Percentiles rank a stretch among this genome's conserved stretches.
Evolutionary conservation across 2,797 vertebrate species (phyloP).

Genomic region (Ispidina picta): DNA sequence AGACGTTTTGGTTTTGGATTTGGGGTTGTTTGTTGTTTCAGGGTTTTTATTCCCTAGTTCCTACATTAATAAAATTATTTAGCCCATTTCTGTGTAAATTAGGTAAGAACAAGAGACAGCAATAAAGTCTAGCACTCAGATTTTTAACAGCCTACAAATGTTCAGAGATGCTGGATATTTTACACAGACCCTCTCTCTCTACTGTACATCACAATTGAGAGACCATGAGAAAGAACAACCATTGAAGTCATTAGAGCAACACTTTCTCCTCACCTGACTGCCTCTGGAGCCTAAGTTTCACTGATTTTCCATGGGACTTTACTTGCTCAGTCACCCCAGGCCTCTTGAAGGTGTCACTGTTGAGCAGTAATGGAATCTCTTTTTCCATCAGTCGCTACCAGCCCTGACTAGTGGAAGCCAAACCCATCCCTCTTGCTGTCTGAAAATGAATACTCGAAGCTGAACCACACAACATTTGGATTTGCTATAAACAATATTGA

Average conservation of each 20-base stretch:
- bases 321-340: conserved; percentile 9
- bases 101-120: neutral
- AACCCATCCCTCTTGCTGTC: neutral
- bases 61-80: neutral
- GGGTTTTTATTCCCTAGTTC: neutral
- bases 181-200: neutral
- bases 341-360: conserved; percentile 44
- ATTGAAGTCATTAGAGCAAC: conserved; percentile 46
- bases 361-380: conserved; percentile 50
- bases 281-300: conserved; percentile 26
- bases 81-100: neutral
- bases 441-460: conserved; percentile 23
- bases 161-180: conserved; percentile 2
- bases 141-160: neutral
- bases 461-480: neutral
- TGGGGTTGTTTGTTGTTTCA: neutral
- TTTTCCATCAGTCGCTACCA: conserved; percentile 8
- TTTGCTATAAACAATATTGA: neutral
- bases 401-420: neutral
- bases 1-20: neutral
- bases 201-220: neutral
- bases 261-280: conserved; percentile 41
- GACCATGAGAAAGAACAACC: neutral
- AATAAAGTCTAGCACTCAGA: neutral
- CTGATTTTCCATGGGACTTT: conserved; percentile 53